phyloP scores from a whole-genome alignment of 1,140 invertebrate species.

The Copidosoma floridanum region DNA sequence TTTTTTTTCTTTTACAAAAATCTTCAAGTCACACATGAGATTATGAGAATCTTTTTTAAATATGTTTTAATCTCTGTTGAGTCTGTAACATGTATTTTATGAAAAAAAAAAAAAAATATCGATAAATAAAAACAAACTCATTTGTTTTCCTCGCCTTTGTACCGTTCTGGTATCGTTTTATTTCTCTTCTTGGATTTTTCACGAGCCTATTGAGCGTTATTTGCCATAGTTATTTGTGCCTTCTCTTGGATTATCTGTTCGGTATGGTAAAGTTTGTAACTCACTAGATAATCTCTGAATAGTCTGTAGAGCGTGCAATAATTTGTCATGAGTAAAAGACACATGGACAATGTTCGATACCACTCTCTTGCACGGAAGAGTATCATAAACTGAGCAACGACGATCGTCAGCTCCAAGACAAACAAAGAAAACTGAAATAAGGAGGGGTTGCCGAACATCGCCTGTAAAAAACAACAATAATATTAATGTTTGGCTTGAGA shows the following conservation, averaged over 20 bases:
- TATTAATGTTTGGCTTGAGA: too few relatives aligned
- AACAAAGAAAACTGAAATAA: slow-evolving; percentile 73
- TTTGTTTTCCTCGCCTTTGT: slow-evolving; percentile 18
- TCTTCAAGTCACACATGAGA: too few relatives aligned
- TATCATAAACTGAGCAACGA: slow-evolving; percentile 75
- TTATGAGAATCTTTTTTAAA: too few relatives aligned
- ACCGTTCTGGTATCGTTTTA: slow-evolving; percentile 15
- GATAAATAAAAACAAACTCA: slow-evolving; percentile 22
- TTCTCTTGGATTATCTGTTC: slow-evolving; percentile 69
- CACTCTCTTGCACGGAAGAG: slow-evolving; percentile 79
- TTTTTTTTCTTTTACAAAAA: background rate
- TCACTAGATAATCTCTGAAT: slow-evolving; percentile 79
- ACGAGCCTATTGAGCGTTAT: slow-evolving; percentile 10
- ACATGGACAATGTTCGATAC: slow-evolving; percentile 86
- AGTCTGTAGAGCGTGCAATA: slow-evolving; percentile 91
- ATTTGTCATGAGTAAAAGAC: slow-evolving; percentile 83
- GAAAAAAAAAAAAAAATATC: slow-evolving; percentile 11
- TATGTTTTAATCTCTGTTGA: slow-evolving; percentile 14
- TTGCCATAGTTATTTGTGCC: slow-evolving; percentile 26
- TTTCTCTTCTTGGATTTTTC: background rate
- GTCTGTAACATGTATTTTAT: slow-evolving; percentile 25
- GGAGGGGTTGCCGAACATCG: slow-evolving; percentile 85
- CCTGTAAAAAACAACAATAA: slow-evolving; percentile 61
- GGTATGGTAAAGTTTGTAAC: slow-evolving; percentile 76
- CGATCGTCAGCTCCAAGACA: slow-evolving; percentile 69